Base-by-base conservation (phyloP, 2,888 invertebrate species). In the Eupelmus urozonus region DNA sequence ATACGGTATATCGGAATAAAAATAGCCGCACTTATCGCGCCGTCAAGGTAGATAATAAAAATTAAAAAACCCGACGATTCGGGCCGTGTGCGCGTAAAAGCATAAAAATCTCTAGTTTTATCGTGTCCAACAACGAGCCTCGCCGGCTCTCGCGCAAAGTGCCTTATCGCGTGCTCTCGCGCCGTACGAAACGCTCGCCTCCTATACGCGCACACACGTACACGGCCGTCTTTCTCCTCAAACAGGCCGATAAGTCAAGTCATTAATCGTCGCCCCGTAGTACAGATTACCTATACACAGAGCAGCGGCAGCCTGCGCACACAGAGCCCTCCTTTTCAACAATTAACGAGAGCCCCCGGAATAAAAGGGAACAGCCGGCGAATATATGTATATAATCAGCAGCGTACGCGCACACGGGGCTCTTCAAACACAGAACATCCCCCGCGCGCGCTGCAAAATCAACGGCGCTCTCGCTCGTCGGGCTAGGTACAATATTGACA, bases 381-480 rank as follows among this genome's bases (percentile, higher is more conserved):
- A 51, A 29, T 20, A 16, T 27, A 23, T 55, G 34, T n/a, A n/a
- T 55, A 40, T 40, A 67, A 67, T 67, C 53, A 27, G 67, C n/a
- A 67, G 67, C 53, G n/a, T 16, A 20, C 23, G n/a, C 34, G 40
- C n/a, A n/a, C n/a, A 40, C 23, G 55, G 20, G 40, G 55, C 66
- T 51, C 63, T 63, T 63, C 63, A 63, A 63, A 63, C 53, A n/a
- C n/a, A 67, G 67, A 67, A 55, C 9, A 3, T 55, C 9, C 55
- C 16, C 13, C 45, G 42, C n/a, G 34, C 13, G 9, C 34, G 34
- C 55, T 40, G 67, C 40, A 40, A 51, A 66, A 34, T 67, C 67
- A 40, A 63, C 45, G 63, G n/a, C 18, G 63, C 16, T 18, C 40
- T 7, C 63, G 45, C 11, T 3, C 16, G 27, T n/a, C n/a, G n/a